A percentile compares a stretch with the other conserved stretches of the same genome.
phyloP scores from a whole-genome alignment of 2,888 invertebrate species.

The Mycalesis mineus region DNA sequence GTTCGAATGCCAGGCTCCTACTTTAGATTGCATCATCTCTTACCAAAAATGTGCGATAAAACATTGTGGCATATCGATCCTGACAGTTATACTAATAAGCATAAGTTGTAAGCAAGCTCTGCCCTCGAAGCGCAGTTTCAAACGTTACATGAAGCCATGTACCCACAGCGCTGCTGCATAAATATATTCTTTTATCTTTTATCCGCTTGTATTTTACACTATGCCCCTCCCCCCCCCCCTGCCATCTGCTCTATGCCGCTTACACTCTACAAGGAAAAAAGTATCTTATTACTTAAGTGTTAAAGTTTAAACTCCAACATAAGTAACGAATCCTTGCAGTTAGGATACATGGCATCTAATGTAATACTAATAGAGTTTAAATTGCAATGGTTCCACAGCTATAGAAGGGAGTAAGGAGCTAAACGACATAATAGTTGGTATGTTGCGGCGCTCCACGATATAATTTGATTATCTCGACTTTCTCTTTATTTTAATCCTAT shows the following conservation, averaged over 20 bases:
- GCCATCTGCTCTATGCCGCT: conserved; percentile 21
- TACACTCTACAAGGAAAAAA: neutral
- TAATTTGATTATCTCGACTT: conserved; percentile 20
- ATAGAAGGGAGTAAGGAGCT: neutral
- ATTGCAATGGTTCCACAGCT: neutral
- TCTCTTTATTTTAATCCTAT: conserved; percentile 20
- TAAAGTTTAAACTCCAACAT: neutral
- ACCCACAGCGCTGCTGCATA: neutral
- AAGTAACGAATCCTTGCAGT: neutral
- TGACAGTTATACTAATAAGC: neutral
- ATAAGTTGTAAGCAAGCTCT: neutral
- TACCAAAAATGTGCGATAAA: neutral
- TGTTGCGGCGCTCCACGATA: conserved; percentile 2
- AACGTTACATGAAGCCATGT: no score
- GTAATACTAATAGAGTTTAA: neutral
- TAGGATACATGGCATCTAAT: neutral
- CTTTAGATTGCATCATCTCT: no score
- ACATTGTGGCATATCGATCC: neutral
- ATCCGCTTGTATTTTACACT: conserved; percentile 9
- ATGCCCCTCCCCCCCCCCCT: conserved; percentile 20
- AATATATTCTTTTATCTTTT: conserved; percentile 4
- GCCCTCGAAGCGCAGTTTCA: no score
- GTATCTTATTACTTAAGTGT: neutral
- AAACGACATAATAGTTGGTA: conserved; percentile 4
- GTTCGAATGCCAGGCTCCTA: no score